Evolutionary conservation across 2,113 vertebrate species (phyloP), one percentile per base, ranked within the genome.

Genomic region (Serilophus lunatus): DNA sequence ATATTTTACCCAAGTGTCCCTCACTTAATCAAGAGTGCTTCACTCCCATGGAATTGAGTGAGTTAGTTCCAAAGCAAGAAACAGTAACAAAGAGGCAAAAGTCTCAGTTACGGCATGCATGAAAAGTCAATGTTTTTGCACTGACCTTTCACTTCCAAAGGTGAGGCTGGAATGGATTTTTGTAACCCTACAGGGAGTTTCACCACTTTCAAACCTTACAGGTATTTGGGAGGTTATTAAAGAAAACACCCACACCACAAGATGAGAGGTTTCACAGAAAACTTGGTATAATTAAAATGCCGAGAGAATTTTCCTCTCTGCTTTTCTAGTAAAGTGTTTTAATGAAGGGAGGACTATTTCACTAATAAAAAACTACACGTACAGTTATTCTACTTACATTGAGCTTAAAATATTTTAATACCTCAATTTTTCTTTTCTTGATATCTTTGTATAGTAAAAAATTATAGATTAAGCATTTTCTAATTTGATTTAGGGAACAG

Each of bases 191-290:
- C 91, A 74, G 92, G 91, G 96, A 96, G 92, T 95, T 93, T 96
- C 69, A 91, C 92, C 53, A 5, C 92, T 90, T 92, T 68, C 91
- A 76, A 96, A 97, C 56, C 96, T 97, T 96, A 84, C 96, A 97
- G 96, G 96, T 96, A 98, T 98, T 95, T 96, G 93, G 56, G 96
- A 97, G 96, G 97, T 97, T 98, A 97, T 95, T 96, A 94, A 96
- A 96, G 92, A 91, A 96, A 96, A 96, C 96, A 97, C 86, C 91
- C 91, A 93, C 97, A 96, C 93, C 95, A 97, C 93, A 95, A 97
- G 97, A 98, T 92, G 96, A 98, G 95, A 97, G 97, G 88, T 93
- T 94, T 88, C 95, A 81, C 71, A 50, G 83, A 96, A 96, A 97
- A 97, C 86, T 88, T 84, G 54, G 86, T 90, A 95, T 97, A 97